These are phyloP conservation scores for Amphimallon solstitiale DNA, from an alignment of 2,888 invertebrate genomes.

Conservation along the genomic window DNA sequence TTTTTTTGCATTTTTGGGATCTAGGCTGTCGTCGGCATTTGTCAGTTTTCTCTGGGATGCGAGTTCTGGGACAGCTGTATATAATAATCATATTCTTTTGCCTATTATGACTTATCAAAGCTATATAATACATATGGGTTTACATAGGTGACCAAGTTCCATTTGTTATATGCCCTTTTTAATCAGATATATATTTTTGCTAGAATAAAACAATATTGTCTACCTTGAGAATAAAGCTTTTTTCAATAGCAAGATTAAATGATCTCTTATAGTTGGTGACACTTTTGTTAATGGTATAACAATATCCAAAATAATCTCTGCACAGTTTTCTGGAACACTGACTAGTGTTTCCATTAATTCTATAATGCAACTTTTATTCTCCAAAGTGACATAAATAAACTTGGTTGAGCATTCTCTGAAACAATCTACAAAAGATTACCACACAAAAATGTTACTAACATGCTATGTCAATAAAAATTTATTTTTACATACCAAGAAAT, in stretches of 20 bases:
- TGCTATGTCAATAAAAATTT: not conserved
- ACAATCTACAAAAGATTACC: conserved; percentile 63
- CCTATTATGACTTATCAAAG: too few relatives aligned
- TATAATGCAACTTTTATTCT: conserved; percentile 60
- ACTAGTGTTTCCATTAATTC: conserved; percentile 61
- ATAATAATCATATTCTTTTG: too few relatives aligned
- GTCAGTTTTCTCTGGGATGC: too few relatives aligned
- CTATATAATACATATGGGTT: too few relatives aligned
- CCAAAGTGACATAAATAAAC: conserved; percentile 65
- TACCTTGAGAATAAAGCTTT: conserved; percentile 80
- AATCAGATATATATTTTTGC: not conserved
- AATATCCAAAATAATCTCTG: conserved; percentile 70
- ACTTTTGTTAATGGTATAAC: conserved; percentile 75
- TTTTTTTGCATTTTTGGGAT: too few relatives aligned
- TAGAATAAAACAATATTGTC: not conserved
- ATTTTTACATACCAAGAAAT: conserved; percentile 57
- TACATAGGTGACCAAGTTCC: too few relatives aligned
- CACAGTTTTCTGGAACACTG: conserved; percentile 62
- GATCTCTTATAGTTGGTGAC: conserved; percentile 74
- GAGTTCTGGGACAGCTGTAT: too few relatives aligned
- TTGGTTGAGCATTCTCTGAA: conserved; percentile 66
- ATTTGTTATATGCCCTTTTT: too few relatives aligned
- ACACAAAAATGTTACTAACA: conserved; percentile 12
- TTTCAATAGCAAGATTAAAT: conserved; percentile 75
- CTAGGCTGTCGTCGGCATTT: too few relatives aligned